phyloP scores from a whole-genome alignment of 2,797 vertebrate species.

The Trachurus trachurus region DNA sequence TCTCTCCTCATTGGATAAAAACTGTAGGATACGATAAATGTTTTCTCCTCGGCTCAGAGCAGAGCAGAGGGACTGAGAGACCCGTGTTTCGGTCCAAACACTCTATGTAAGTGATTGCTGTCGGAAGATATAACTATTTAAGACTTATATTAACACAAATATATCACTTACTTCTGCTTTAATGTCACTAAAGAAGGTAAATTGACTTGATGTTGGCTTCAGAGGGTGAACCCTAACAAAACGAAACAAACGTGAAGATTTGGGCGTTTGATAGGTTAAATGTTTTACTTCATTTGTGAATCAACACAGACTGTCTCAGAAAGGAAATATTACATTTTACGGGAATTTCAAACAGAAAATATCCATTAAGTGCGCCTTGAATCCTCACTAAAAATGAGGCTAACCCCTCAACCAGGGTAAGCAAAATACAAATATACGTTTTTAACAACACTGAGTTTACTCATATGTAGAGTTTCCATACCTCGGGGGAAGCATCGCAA shows the following conservation, averaged over 20 bases:
- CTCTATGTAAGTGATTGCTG: too few relatives aligned
- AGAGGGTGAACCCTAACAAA: neutral
- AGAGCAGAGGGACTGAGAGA: too few relatives aligned
- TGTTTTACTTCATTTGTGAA: neutral
- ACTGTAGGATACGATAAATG: too few relatives aligned
- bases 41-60: too few relatives aligned
- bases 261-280: neutral
- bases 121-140: too few relatives aligned
- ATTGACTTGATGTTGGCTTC: neutral
- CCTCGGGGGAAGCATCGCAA: neutral
- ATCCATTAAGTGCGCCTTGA: neutral
- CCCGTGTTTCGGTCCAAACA: too few relatives aligned
- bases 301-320: too few relatives aligned
- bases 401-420: neutral
- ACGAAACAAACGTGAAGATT: neutral
- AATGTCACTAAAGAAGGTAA: neutral
- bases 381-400: neutral
- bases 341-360: too few relatives aligned
- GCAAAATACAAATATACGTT: neutral
- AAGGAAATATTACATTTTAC: too few relatives aligned
- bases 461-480: neutral
- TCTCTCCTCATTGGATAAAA: too few relatives aligned
- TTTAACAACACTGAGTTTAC: neutral
- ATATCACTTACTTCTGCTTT: too few relatives aligned
- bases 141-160: too few relatives aligned